Evolutionary conservation across 2,888 invertebrate species (phyloP), one percentile per base, ranked within the genome.

Genomic region (Epicampocera succincta): DNA sequence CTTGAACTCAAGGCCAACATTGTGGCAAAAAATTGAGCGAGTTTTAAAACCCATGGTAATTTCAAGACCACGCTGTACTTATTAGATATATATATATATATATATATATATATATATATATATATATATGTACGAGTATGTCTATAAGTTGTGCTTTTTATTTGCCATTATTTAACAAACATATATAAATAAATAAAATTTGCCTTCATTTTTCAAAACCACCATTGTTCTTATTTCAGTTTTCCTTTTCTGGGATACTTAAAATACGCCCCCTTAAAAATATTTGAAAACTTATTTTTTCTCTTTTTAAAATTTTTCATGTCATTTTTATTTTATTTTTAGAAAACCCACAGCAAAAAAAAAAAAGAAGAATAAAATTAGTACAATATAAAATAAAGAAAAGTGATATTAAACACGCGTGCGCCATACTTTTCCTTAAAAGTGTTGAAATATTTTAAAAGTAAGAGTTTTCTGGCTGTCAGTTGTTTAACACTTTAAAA

Each of bases 371-470:
- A 72, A 19, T n/a, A 42, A 66, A 75, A 60, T 52, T 44, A 75
- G n/a, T n/a, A n/a, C n/a, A n/a, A 65, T 68, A 66, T 66, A 56
- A 71, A 65, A 72, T 66, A 61, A 73, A 73, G 63, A 66, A 74
- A 76, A 58, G 50, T 80, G n/a, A 66, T 74, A 25, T 60, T 52
- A 65, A 84, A 76, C 69, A 83, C 82, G 80, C 83, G 75, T 84
- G 79, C 83, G 83, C 83, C 78, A 84, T 83, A 80, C 76, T 83
- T 83, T 76, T 74, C 69, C 60, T 63, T 75, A 29, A 6, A 54
- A 61, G 61, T 69, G 76, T 76, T 69, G 76, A 76, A 75, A 52
- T 40, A 50, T 60, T 76, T 76, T 52, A 69, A 76, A 76, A 76
- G 76, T 76, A 76, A 76, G 69, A 76, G 69, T 76, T 76, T 61